These are phyloP conservation scores for Acestrorhynchus altus DNA, from an alignment of 2,797 vertebrate species.

Conservation along the genomic window DNA sequence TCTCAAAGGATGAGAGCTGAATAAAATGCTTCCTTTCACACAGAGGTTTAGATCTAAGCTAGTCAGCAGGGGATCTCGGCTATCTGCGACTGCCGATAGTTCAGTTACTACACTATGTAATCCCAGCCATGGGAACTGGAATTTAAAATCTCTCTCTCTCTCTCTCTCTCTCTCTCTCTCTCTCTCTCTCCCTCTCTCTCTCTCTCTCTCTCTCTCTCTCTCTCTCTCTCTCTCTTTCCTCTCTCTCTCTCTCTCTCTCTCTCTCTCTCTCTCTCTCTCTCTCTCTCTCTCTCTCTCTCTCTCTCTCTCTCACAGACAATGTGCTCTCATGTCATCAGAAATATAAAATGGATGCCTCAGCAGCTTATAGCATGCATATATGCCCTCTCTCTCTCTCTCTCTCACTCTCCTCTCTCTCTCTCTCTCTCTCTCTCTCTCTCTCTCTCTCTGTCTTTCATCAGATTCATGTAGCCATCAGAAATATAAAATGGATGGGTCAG, in stretches of 20 bases:
- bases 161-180: background rate
- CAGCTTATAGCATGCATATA: background rate
- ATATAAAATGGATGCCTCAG: slow-evolving; percentile 12
- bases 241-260: background rate
- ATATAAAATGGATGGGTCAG: slow-evolving; percentile 7
- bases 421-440: no score
- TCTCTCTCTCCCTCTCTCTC: background rate
- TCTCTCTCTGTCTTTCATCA: background rate
- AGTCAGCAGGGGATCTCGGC: background rate
- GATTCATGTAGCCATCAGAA: background rate
- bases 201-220: background rate
- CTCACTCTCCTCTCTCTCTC: no score
- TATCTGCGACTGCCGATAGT: background rate
- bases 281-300: background rate
- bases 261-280: background rate
- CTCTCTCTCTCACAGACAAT: background rate
- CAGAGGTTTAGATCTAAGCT: slow-evolving; percentile 16
- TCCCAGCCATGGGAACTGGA: slow-evolving; percentile 14
- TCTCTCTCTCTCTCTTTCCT: background rate
- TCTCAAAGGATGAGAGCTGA: background rate
- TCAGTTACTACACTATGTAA: background rate
- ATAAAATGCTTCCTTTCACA: slow-evolving; percentile 20
- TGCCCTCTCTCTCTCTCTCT: background rate
- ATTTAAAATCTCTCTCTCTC: slow-evolving; percentile 1
- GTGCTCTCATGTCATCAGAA: background rate